A percentile compares a stretch with the other conserved stretches of the same genome.
Evolutionary conservation across 2,113 vertebrate species (phyloP).

Genomic region (Syngnathus scovelli): DNA sequence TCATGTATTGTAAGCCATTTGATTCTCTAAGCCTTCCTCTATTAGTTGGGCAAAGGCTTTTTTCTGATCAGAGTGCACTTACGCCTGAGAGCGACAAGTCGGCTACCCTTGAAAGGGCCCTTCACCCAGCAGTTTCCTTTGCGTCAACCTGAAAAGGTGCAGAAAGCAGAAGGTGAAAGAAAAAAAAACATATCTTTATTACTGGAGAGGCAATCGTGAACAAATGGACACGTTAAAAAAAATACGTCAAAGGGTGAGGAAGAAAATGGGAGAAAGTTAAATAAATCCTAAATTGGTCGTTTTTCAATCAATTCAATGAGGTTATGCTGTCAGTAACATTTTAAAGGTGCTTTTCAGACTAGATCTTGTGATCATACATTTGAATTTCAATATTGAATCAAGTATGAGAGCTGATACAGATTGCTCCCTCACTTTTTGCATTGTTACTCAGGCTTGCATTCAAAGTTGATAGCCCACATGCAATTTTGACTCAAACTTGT

Average conservation of each 20-base stretch:
- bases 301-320: too few relatives aligned
- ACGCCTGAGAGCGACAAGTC: constrained; percentile 39
- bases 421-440: constrained; percentile 8
- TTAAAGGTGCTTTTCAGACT: too few relatives aligned
- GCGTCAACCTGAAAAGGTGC: constrained; percentile 34
- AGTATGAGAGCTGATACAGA: constrained; percentile 13
- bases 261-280: constrained; percentile 4
- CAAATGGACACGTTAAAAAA: constrained; percentile 31
- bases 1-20: neutral
- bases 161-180: constrained; percentile 34
- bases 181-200: constrained; percentile 49
- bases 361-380: neutral
- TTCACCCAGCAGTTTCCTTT: constrained; percentile 45
- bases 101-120: constrained; percentile 35
- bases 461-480: constrained; percentile 13
- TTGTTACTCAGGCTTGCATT: constrained; percentile 6
- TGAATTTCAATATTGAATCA: constrained; percentile 26
- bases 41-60: constrained; percentile 7
- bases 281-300: too few relatives aligned
- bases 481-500: constrained; percentile 33
- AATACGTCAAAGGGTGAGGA: constrained; percentile 19
- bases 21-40: neutral
- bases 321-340: too few relatives aligned
- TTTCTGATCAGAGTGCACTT: constrained; percentile 44
- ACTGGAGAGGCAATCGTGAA: constrained; percentile 27